Evolutionary conservation across 2,797 vertebrate genomes (phyloP), one percentile per base, ranked within the genome.

Genomic region (Hylomyscus alleni): DNA sequence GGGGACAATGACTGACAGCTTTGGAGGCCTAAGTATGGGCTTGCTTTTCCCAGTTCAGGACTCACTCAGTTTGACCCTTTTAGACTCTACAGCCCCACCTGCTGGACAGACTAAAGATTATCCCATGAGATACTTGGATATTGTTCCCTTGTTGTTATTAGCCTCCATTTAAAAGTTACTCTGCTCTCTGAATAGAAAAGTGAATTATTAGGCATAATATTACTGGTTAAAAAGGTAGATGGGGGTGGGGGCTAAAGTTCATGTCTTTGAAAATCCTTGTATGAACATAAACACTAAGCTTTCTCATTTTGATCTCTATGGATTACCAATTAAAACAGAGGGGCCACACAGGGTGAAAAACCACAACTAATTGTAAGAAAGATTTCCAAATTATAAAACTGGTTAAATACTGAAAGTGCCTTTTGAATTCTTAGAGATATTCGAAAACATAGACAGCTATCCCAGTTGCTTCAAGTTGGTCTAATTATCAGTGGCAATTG

Each of bases 71-170:
- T 24, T 83, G 52, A 29, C 37, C 52, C 15, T 7, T 37, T 81
- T 50, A 72, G 69, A 78, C 31, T 73, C 29, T 44, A 94, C 65
- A 54, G 37, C 37, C 24, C 19, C 44, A 56, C 58, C 52, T 94
- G 54, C 76, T 92, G 50, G n/a, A 40, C 19, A 88, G 31, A 98
- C 15, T 56, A 69, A 92, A 92, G 82, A 95, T 92, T 44, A 86
- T 37, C 81, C 65, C 24, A 0, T 7, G 13, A 24, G 73, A 40
- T 58, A 34, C 78, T 90, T 6, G 12, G n/a, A 75, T 80, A 31
- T 3, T 29, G 0, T 47, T 17, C 3, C 26, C 17, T 84, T 73
- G 26, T 73, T 78, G 22, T 83, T 62, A 54, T 7, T 9, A 29
- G 76, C 73, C 15, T 95, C 73, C 52, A 50, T 69, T 62, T 10